Evolutionary conservation across 2,888 invertebrate genomes (phyloP).

Genomic region (Cybosia mesomella): DNA sequence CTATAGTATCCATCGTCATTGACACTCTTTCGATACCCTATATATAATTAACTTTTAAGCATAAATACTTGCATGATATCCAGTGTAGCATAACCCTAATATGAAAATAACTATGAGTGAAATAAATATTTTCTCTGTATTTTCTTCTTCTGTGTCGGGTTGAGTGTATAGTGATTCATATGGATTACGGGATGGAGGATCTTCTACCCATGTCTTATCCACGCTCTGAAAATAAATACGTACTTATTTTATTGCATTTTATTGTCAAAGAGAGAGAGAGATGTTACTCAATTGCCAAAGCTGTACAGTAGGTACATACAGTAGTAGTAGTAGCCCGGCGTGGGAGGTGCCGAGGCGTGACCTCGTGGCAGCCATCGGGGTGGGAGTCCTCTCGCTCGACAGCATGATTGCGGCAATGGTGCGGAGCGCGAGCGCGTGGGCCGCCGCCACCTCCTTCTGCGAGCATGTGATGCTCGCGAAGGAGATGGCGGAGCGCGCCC

Average conservation of each 20-base stretch:
- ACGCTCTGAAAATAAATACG: constrained; percentile 86
- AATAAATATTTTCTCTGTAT: constrained; percentile 93
- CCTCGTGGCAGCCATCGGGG: too few species aligned
- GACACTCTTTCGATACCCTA: too few species aligned
- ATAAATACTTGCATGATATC: constrained; percentile 89
- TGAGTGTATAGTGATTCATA: constrained; percentile 92
- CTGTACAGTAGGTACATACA: constrained; percentile 53
- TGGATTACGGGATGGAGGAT: constrained; percentile 91
- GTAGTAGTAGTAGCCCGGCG: too few species aligned
- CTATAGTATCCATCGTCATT: too few species aligned
- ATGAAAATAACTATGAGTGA: constrained; percentile 92
- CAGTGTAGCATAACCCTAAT: constrained; percentile 84
- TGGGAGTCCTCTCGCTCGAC: too few species aligned
- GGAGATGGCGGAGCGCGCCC: too few species aligned
- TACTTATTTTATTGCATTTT: neutral
- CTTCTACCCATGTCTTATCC: constrained; percentile 94
- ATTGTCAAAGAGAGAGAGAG: neutral
- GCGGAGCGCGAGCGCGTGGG: too few species aligned
- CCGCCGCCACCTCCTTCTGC: too few species aligned
- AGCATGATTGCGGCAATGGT: too few species aligned
- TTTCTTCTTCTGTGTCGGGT: constrained; percentile 92
- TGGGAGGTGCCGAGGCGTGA: too few species aligned
- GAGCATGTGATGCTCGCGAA: too few species aligned
- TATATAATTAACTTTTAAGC: neutral
- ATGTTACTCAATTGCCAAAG: neutral